Evolutionary conservation across 2,888 invertebrate genomes (phyloP), one percentile per base, ranked within the genome.

Genomic region (Apotomis turbidana): DNA sequence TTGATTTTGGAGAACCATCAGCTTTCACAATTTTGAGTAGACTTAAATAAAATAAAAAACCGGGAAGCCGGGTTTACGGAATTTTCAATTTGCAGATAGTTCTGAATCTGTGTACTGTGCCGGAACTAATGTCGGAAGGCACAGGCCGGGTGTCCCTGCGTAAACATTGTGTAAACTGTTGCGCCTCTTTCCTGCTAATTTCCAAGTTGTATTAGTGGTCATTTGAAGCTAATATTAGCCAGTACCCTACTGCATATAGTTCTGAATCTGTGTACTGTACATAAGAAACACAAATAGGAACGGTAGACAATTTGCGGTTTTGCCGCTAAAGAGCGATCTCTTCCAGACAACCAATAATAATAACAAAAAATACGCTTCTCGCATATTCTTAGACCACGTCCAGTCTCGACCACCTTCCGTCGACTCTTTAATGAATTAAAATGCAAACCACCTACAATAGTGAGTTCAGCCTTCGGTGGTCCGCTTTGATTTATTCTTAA

Each of bases 351-450:
- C 6, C 41, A 41, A 10, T 55, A 5, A 36, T 55, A 3, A 27
- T 15, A 55, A 27, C 6, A 55, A 4, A 3, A 3, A 57, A 36
- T 57, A 64, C 76, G 73, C 76, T 78, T 64, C 70, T 59, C 38
- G 69, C 63, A 41, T 13, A 12, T 15, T 74, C 74, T 79, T 77
- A 60, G 27, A 15, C n/a, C 61, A n/a, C 72, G 70, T 52, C 62
- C 74, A 70, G 51, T 60, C 74, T 63, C 63, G n/a, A 60, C 72
- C 55, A 74, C 78, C 76, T 79, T 78, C 77, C 75, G 64, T 79
- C 80, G 78, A 76, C 83, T 85, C 83, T 88, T 66, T 90, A 92
- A 93, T 92, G 90, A 91, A 92, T 93, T 92, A 90, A 90, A 92
- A 91, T 88, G 89, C 88, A 88, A 90, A 89, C 88, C 88, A 78